Conservation (phyloP, 2,888 invertebrate genomes). For the Mesochorus sp. region DNA sequence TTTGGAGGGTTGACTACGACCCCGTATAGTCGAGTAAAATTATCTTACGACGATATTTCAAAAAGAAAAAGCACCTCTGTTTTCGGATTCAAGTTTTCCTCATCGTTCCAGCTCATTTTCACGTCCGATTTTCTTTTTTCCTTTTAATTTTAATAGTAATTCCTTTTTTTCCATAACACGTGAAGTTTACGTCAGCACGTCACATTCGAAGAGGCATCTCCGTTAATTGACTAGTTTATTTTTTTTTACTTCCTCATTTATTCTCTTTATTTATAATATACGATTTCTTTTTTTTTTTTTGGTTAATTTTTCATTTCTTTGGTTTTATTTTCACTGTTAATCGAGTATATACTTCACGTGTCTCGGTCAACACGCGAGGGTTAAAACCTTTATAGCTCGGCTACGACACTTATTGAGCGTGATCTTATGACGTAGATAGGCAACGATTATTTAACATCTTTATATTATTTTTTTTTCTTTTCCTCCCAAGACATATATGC, state of each 20-base stretch:
- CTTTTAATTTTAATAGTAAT: constrained; percentile 20
- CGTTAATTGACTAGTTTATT: constrained; percentile 80
- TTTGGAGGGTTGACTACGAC: constrained; percentile 41
- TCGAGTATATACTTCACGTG: constrained; percentile 29
- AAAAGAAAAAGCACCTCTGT: constrained; percentile 4
- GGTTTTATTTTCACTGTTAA: constrained; percentile 42
- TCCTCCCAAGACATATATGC: not conserved
- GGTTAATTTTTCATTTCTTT: constrained; percentile 63
- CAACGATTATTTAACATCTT: constrained; percentile 72
- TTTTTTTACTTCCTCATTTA: constrained; percentile 56
- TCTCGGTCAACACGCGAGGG: constrained; percentile 30
- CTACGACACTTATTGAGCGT: constrained; percentile 80
- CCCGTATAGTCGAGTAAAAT: constrained; percentile 47
- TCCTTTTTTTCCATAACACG: not conserved
- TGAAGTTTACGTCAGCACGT: constrained; percentile 63
- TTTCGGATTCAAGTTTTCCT: not conserved
- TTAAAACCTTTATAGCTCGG: constrained; percentile 66
- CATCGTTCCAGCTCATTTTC: not conserved
- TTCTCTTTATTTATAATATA: constrained; percentile 44
- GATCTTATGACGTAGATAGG: constrained; percentile 78
- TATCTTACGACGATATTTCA: constrained; percentile 16
- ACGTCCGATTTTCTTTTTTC: constrained; percentile 1
- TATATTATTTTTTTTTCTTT: constrained; percentile 30
- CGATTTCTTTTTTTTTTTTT: constrained; percentile 60
- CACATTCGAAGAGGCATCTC: constrained; percentile 78